Evolutionary conservation across 2,113 vertebrate genomes (phyloP), one percentile per base, ranked within the genome.

Genomic region (Grantiella picta): DNA sequence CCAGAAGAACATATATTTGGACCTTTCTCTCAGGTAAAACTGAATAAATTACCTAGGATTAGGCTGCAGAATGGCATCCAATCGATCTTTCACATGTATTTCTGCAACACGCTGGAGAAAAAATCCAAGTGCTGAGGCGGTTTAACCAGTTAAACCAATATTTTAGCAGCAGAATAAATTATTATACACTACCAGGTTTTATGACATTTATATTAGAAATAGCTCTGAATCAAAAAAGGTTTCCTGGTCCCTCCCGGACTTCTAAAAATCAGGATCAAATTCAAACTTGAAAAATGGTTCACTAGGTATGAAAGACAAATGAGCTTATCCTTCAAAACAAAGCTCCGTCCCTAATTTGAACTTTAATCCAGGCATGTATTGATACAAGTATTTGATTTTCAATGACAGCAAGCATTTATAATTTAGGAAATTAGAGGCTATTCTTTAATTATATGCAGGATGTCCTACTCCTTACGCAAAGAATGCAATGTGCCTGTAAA

Each of bases 41-140:
- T 28, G 90, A 90, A 93, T 92, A 96, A 95, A 92, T 94, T 96
- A 95, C 73, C 77, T 16, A 84, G 95, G 85, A 93, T 96, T 96
- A 95, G 64, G 76, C 94, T 94, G 73, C 25, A 95, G 86, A 94
- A 94, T 79, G 92, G 89, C 56, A 94, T 93, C 65, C 82, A 86
- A 93, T 96, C 19, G 19, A 95, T 92, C 92, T 96, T 93, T 83
- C 88, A 71, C 8, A 4, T 64, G 14, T 71, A 90, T 81, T 96
- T 92, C 40, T 81, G 65, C 69, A 75, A 66, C 36, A 40, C 0
- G 0, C 28, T 57, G 40, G 61, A 89, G 56, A 81, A 80, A 92
- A 86, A 84, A 45, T 53, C 57, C 60, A 86, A 92, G 68, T 28
- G 52, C 85, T 45, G 69, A 88, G 83, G 80, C 4, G 24, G 68